Evolutionary conservation across 2,113 vertebrate genomes (phyloP).

Genomic region (Bujurquina vittata): DNA sequence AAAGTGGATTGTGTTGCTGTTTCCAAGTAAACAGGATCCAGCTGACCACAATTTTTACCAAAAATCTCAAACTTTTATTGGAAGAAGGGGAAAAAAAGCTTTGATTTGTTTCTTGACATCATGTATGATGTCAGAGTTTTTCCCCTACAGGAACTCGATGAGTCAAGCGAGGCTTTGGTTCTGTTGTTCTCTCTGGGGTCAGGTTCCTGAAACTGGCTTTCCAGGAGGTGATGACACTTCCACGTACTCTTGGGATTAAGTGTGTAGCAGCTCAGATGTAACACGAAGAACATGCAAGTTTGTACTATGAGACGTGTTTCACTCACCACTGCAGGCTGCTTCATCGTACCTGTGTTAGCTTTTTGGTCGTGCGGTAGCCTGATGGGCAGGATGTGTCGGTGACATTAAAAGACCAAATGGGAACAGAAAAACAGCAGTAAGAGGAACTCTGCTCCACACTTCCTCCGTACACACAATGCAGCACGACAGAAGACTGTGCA

Average conservation of each 20-base stretch:
- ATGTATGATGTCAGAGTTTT: not conserved
- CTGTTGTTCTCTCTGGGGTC: not conserved
- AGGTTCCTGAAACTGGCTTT: not conserved
- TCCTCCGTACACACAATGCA: not conserved
- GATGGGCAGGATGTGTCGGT: not conserved
- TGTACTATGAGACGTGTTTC: not conserved
- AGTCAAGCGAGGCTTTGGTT: not conserved
- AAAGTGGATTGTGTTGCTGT: not conserved
- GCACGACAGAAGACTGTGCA: too few relatives aligned
- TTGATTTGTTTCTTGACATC: not conserved
- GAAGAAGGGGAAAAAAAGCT: not conserved
- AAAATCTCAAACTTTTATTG: not conserved
- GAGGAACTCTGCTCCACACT: not conserved
- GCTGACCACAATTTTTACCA: too few relatives aligned
- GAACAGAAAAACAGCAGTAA: not conserved
- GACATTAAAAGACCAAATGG: not conserved
- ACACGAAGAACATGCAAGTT: not conserved
- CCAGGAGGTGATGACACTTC: not conserved
- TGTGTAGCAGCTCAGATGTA: not conserved
- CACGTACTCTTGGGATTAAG: not conserved
- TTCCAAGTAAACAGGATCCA: not conserved
- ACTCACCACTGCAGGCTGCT: too few relatives aligned
- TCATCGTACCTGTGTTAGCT: not conserved
- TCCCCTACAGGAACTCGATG: not conserved
- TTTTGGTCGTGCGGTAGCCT: not conserved